Evolutionary conservation across 2,113 vertebrate species (phyloP).

Genomic region (Oncorhynchus masou): DNA sequence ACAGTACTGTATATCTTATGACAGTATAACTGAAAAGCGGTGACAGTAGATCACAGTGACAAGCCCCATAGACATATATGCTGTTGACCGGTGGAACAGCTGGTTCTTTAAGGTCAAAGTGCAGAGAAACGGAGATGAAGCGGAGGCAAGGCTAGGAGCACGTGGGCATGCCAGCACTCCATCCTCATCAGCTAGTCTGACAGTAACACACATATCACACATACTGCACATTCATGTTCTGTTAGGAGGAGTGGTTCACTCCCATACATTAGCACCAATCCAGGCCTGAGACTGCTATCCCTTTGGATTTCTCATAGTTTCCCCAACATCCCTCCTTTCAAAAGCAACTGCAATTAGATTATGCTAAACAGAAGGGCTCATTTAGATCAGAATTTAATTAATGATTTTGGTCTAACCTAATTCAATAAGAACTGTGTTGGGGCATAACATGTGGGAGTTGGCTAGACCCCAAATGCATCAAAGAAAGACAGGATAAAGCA

Average conservation of each 20-base stretch:
- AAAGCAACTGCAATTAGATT: slow-evolving; percentile 9
- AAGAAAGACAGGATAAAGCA: background rate
- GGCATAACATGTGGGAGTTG: background rate
- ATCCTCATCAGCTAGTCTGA: background rate
- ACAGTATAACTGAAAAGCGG: background rate
- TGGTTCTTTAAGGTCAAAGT: background rate
- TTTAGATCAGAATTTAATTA: slow-evolving; percentile 20
- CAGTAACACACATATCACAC: background rate
- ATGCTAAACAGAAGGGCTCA: slow-evolving; percentile 2
- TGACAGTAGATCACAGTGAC: background rate
- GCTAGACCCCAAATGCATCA: background rate
- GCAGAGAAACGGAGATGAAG: background rate
- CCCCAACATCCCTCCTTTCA: background rate
- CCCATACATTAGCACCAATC: background rate
- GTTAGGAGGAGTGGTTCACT: background rate
- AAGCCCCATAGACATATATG: background rate
- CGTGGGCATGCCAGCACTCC: background rate
- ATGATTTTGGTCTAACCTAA: slow-evolving; percentile 9
- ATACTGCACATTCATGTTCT: background rate
- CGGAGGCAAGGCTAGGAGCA: background rate
- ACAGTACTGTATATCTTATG: background rate
- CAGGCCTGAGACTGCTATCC: background rate
- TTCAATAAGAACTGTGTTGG: background rate
- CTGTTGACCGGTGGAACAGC: background rate
- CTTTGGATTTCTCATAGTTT: background rate